Base-by-base conservation (phyloP, 2,888 invertebrate genomes). In the Hoplodrina blanda region DNA sequence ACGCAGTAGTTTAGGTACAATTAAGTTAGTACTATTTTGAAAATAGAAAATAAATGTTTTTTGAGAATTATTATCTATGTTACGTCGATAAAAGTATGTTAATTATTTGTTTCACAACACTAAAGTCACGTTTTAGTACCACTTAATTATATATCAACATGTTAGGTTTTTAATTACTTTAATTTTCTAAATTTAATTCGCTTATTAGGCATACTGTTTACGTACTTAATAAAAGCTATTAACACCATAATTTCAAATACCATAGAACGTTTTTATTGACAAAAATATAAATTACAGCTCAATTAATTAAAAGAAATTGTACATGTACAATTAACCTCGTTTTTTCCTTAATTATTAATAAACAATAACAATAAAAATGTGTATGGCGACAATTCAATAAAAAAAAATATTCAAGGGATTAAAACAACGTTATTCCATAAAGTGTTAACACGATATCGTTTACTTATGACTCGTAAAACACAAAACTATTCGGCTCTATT, bases 391-490 rank as follows among this genome's bases (percentile, higher is more conserved):
- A n/a, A 57, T 80, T 61, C 25, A 41, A 69, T 64, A 73, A 71
- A 76, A 56, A 76, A 55, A 72, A 44, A 25, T n/a, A n/a, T n/a
- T n/a, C 50, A 74, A 84, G 70, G 62, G 55, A 66, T 66, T 63
- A 78, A 73, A 73, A 67, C 57, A 49, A 54, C 63, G 60, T 55
- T 56, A 73, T 60, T 64, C 66, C 44, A 63, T 52, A 70, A 69
- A 61, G 54, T 78, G 83, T 85, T 79, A 85, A 73, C 69, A 73
- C 68, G 54, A 81, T 75, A 84, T 85, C 73, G 64, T 56, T 87
- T 88, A 86, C 90, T 91, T 91, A 91, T 90, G 91, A 90, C 86
- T 87, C 81, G 78, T 85, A 88, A 86, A 87, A 86, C 78, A 84
- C 82, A 84, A 83, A 84, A 88, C 86, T 85, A 83, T 86, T 88